Base-by-base conservation (phyloP, 2,113 vertebrate species). In the Gila orcuttii region DNA sequence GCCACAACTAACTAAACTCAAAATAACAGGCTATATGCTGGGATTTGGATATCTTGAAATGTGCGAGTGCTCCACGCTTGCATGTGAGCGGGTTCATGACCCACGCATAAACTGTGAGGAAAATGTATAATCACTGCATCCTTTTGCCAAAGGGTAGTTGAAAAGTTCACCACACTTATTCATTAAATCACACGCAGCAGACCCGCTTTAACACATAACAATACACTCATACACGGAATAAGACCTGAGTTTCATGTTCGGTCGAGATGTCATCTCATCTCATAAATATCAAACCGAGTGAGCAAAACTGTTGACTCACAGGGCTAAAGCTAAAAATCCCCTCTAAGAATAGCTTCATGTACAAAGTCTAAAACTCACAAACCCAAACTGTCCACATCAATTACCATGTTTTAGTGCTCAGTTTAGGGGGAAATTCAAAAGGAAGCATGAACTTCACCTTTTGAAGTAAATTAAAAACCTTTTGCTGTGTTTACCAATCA, bases 211-310 rank as follows among this genome's bases (percentile, higher is more conserved):
- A 78, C 31, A 60, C 69, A 25, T 39, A 80, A 80, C 33, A 60
- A 12, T 39, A 42, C 28, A 31, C 25, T 28, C 42, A 83, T 83
- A 59, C 80, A 47, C 45, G 17, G 25, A 57, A 55, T n/a, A 55
- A 60, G 12, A 82, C 8, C 52, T 3, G 42, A 52, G 55, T 19
- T 59, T 23, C 39, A 47, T 68, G 81, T 74, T 81, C 83, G 47
- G 81, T 36, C 2, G 28, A 69, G 36, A 71, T 25, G 42, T 42
- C 42, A 42, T 76, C 60, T 75, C 60, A 77, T 15, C 47, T 82
- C 17, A 75, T 77, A 82, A 82, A 77, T 82, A 68, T 77, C 36
- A 79, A 23, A 78, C 33, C 50, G n/a, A 75, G 19, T 7, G 55
- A 57, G 77, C 52, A 33, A 50, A 75, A 74, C 19, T 71, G 57